Evolutionary conservation across 2,888 invertebrate species (phyloP).

Genomic region (Oligia fasciuncula): DNA sequence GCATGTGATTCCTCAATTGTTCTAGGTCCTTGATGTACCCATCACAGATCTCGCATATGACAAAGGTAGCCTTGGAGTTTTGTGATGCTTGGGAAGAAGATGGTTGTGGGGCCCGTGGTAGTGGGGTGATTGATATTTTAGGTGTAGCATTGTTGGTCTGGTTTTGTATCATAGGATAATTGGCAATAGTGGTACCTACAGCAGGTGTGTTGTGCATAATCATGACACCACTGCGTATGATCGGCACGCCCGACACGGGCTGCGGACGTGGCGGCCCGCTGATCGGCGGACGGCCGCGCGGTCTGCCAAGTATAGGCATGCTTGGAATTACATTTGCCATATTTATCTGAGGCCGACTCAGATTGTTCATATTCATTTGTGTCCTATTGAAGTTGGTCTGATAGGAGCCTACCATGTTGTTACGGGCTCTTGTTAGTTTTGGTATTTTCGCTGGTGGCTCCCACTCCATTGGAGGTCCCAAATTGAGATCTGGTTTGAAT

Average conservation of each 20-base stretch:
- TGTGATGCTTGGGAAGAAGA: conserved; percentile 82
- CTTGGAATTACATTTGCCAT: conserved; percentile 77
- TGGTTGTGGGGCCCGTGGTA: conserved; percentile 92
- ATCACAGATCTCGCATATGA: conserved; percentile 99
- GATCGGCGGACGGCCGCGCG: conserved; percentile 87
- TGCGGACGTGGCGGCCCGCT: conserved; percentile 76
- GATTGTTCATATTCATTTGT: conserved; percentile 85
- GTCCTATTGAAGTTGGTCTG: conserved; percentile 87
- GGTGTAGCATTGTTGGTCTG: conserved; percentile 92
- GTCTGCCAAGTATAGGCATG: conserved; percentile 82
- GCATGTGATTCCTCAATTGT: conserved; percentile 98
- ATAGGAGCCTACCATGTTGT: conserved; percentile 84
- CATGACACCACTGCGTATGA: conserved; percentile 91
- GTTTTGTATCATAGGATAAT: conserved; percentile 84
- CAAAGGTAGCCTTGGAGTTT: conserved; percentile 94
- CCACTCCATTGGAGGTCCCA: conserved; percentile 97
- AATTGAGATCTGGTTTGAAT: conserved; percentile 96
- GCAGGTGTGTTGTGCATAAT: conserved; percentile 91
- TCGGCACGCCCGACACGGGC: conserved; percentile 86
- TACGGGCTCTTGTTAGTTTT: conserved; percentile 88
- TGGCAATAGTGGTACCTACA: conserved; percentile 82
- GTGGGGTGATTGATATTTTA: conserved; percentile 97
- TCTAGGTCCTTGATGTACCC: conserved; percentile 99
- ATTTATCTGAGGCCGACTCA: conserved; percentile 81
- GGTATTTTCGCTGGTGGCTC: conserved; percentile 98